A percentile compares a stretch with the other conserved stretches of the same genome.
These are phyloP conservation scores for Phyllotreta striolata DNA, from an alignment of 2,888 invertebrate species.

Conservation along the genomic window DNA sequence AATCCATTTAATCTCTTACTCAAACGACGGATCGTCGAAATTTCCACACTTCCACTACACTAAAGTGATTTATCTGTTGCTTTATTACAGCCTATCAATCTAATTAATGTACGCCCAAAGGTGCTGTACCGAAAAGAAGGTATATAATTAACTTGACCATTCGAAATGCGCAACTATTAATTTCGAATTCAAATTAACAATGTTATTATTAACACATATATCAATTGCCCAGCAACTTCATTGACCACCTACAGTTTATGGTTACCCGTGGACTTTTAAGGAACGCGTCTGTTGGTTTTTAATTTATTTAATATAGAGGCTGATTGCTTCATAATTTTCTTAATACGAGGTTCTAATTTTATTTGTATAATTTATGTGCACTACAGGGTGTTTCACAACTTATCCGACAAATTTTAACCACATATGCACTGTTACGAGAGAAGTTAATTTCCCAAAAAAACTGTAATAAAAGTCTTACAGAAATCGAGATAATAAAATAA, in stretches of 20 bases:
- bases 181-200: slow-evolving; percentile 4
- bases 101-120: slow-evolving; percentile 1
- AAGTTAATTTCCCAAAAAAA: too few relatives aligned
- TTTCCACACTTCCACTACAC: too few relatives aligned
- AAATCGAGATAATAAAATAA: too few relatives aligned
- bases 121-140: neutral
- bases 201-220: slow-evolving; percentile 15
- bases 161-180: neutral
- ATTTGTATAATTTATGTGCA: too few relatives aligned
- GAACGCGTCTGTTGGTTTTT: slow-evolving; percentile 5
- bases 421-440: too few relatives aligned
- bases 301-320: slow-evolving; percentile 17
- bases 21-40: too few relatives aligned
- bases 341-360: slow-evolving; percentile 13
- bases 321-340: slow-evolving; percentile 11
- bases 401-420: too few relatives aligned
- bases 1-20: too few relatives aligned
- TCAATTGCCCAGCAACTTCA: slow-evolving; percentile 6
- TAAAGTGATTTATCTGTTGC: too few relatives aligned
- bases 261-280: slow-evolving; percentile 13
- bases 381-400: too few relatives aligned
- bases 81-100: neutral
- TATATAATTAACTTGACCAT: neutral
- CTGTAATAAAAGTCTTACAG: too few relatives aligned
- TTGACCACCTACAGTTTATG: slow-evolving; percentile 23